phyloP scores from a whole-genome alignment of 2,113 vertebrate species.

The Columbina picui region DNA sequence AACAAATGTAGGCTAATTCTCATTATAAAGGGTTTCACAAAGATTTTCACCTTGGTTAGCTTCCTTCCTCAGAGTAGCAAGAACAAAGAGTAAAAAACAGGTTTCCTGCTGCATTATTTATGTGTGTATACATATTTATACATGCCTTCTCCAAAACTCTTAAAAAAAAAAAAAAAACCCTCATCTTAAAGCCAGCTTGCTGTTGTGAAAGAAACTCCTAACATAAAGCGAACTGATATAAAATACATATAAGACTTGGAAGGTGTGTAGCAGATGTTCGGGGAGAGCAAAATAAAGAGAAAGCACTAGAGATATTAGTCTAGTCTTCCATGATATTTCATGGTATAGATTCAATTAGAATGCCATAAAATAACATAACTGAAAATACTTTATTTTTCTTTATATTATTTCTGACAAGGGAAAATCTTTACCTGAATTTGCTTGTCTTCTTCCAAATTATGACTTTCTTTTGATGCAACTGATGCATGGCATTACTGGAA shows the following conservation, averaged over 20 bases:
- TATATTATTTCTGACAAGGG: not conserved
- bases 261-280: not conserved
- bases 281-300: not conserved
- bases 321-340: not conserved
- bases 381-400: not conserved
- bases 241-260: not conserved
- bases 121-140: conserved; percentile 57
- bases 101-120: conserved; percentile 54
- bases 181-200: not conserved
- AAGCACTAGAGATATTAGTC: not conserved
- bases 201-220: not conserved
- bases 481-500: not conserved
- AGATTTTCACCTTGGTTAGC: not conserved
- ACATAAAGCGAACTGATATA: not conserved
- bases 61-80: not conserved
- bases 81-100: not conserved
- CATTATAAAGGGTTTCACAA: not conserved
- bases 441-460: not conserved
- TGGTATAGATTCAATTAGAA: not conserved
- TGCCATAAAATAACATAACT: not conserved
- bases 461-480: not conserved
- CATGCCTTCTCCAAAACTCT: not conserved
- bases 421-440: not conserved
- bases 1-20: not conserved
- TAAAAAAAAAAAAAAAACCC: not conserved